Evolutionary conservation across 2,888 invertebrate genomes (phyloP).

Genomic region (Caenorhabditis uteleia): DNA sequence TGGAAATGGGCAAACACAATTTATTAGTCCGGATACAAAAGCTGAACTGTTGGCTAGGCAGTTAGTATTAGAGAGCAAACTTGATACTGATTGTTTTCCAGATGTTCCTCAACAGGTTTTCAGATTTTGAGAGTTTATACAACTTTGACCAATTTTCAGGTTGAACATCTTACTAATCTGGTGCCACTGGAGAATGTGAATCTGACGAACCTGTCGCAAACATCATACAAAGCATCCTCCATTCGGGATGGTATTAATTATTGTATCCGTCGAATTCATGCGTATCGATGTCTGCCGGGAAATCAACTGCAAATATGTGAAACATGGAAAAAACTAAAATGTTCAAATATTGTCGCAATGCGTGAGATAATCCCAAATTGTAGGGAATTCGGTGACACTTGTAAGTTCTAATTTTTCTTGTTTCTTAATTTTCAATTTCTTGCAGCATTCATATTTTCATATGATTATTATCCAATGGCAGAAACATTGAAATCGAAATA

Average conservation of each 20-base stretch:
- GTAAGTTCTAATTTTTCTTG: slow-evolving; percentile 76
- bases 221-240: slow-evolving; percentile 46
- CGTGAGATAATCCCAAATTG: slow-evolving; percentile 88
- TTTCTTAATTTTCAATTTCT: slow-evolving; percentile 5
- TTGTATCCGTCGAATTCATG: slow-evolving; percentile 50
- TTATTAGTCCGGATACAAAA: slow-evolving; percentile 50
- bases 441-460: slow-evolving; percentile 90
- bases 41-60: slow-evolving; percentile 6
- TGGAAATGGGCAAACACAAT: slow-evolving; percentile 47
- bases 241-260: slow-evolving; percentile 54
- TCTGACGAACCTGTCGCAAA: slow-evolving; percentile 24
- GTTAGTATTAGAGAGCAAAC: not conserved
- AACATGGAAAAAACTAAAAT: slow-evolving; percentile 88
- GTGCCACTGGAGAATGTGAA: slow-evolving; percentile 46
- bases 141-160: slow-evolving; percentile 27
- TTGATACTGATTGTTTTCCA: no score
- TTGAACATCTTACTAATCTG: slow-evolving; percentile 48
- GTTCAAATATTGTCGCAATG: slow-evolving; percentile 90
- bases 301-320: slow-evolving; percentile 87
- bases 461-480: slow-evolving; percentile 90
- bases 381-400: slow-evolving; percentile 92
- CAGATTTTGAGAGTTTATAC: not conserved
- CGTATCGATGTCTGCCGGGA: slow-evolving; percentile 79
- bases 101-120: not conserved
- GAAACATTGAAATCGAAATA: slow-evolving; percentile 86